Percentiles rank a stretch among this genome's conserved stretches.
These are phyloP conservation scores for Brevimyrus niger DNA, from an alignment of 2,113 vertebrate species.

Conservation along the genomic window DNA sequence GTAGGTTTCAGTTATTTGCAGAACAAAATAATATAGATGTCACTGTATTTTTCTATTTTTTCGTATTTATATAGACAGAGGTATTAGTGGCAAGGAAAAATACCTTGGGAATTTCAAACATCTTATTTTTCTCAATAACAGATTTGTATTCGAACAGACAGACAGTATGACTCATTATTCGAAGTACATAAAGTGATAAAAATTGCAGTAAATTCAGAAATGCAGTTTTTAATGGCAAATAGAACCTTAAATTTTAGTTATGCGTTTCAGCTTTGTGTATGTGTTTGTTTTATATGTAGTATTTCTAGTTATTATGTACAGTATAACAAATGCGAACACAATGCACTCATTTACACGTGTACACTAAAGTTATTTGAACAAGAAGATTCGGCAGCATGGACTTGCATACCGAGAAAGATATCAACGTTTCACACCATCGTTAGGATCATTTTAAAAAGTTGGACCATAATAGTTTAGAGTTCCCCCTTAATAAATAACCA, in stretches of 20 bases:
- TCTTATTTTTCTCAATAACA: background rate
- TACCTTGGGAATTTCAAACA: background rate
- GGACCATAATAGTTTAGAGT: background rate
- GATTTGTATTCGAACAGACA: background rate
- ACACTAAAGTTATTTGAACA: background rate
- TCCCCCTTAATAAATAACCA: background rate
- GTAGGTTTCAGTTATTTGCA: background rate
- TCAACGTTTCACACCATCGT: background rate
- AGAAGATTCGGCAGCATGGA: background rate
- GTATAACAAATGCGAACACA: background rate
- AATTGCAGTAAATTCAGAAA: background rate
- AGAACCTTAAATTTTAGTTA: background rate
- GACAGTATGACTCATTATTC: background rate
- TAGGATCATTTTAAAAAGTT: background rate
- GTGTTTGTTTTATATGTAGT: background rate
- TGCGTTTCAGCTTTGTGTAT: background rate
- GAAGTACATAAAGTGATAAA: background rate
- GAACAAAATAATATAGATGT: background rate
- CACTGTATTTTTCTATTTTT: background rate
- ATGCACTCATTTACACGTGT: background rate
- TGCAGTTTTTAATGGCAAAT: background rate
- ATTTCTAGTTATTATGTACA: background rate
- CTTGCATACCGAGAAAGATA: background rate
- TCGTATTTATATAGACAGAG: background rate
- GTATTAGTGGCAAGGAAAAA: background rate